Conservation (phyloP, 2,888 invertebrate genomes). For the Zaprionus bogoriensis region DNA sequence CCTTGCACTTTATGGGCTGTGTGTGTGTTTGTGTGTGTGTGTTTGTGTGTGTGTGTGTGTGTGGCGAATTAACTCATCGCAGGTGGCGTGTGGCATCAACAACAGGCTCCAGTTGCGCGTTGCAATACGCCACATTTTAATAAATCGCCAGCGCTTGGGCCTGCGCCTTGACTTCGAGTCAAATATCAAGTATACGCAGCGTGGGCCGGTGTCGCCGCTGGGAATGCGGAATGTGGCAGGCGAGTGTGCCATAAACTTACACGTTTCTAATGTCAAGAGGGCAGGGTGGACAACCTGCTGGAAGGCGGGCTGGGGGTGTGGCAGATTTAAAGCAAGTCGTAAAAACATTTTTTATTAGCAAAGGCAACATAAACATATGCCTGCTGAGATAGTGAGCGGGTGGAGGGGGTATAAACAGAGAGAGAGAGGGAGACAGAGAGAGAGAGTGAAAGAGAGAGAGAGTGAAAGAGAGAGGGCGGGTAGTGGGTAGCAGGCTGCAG, state of each 20-base stretch:
- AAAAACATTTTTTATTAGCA: constrained; percentile 68
- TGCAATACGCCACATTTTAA: constrained; percentile 31
- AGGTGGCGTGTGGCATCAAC: constrained; percentile 29
- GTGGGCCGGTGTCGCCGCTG: constrained; percentile 12
- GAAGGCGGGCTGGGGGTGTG: neutral
- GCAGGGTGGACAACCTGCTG: neutral
- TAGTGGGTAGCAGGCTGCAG: neutral
- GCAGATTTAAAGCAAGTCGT: constrained; percentile 57
- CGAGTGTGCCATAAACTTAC: constrained; percentile 21
- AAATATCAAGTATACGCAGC: constrained; percentile 52
- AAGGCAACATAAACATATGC: constrained; percentile 68
- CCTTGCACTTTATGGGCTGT: constrained; percentile 70
- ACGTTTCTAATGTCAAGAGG: constrained; percentile 37
- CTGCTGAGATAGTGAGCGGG: neutral
- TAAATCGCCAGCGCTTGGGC: constrained; percentile 21
- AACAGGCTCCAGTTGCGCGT: neutral
- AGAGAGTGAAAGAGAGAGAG: neutral
- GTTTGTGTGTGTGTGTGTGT: neutral
- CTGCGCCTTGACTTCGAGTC: constrained; percentile 3
- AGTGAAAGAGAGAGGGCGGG: neutral
- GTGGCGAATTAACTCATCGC: constrained; percentile 39
- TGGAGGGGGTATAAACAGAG: neutral
- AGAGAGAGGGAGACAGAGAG: neutral
- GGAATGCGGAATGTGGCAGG: constrained; percentile 25
- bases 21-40: neutral